These are phyloP conservation scores for Eupithecia subumbrata DNA, from an alignment of 2,888 invertebrate species.

Conservation along the genomic window DNA sequence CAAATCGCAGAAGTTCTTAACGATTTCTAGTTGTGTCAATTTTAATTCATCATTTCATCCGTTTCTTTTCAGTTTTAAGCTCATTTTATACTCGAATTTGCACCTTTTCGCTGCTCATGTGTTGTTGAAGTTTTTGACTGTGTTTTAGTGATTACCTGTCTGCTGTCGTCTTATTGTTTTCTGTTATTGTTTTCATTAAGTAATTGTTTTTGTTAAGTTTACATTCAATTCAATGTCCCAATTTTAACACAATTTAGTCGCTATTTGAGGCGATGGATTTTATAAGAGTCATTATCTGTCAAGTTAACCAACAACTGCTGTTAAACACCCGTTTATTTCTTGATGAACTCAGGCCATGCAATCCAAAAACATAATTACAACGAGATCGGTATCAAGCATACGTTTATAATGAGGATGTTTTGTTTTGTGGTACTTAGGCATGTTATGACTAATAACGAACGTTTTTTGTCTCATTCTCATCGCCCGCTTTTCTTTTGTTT, in stretches of 20 bases:
- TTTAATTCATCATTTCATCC: too few species aligned
- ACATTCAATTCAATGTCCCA: background rate
- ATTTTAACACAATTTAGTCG: background rate
- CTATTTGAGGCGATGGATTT: background rate
- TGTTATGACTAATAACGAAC: conserved; percentile 33
- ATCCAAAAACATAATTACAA: conserved; percentile 71
- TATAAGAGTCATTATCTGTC: background rate
- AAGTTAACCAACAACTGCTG: background rate
- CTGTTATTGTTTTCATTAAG: too few species aligned
- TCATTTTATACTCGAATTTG: too few species aligned
- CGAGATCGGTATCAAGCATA: conserved; percentile 66
- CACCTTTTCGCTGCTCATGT: too few species aligned
- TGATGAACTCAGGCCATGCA: conserved; percentile 40
- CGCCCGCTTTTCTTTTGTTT: conserved; percentile 8
- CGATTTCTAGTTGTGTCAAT: too few species aligned
- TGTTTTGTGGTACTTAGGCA: conserved; percentile 50
- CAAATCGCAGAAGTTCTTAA: too few species aligned
- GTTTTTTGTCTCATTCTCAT: background rate
- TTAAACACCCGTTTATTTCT: background rate
- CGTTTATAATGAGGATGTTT: conserved; percentile 69
- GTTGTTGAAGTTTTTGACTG: too few species aligned
- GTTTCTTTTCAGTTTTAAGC: too few species aligned
- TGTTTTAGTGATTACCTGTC: too few species aligned
- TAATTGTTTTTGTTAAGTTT: too few species aligned
- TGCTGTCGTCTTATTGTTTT: too few species aligned